These are phyloP conservation scores for Nebria salina DNA, from an alignment of 2,888 invertebrate species.

Conservation along the genomic window DNA sequence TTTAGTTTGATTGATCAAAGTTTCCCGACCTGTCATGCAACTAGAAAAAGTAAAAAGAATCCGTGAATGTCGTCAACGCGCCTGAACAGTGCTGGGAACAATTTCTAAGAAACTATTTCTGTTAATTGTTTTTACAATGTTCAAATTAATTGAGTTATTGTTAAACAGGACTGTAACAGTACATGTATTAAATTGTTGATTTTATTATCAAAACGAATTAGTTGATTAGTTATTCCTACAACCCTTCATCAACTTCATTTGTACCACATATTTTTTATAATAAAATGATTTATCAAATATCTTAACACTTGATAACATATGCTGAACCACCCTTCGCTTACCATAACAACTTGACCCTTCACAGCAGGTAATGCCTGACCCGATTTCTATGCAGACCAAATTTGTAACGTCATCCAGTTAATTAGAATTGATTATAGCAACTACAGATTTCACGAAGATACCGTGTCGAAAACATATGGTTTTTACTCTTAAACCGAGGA, in stretches of 20 bases:
- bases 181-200: too few relatives aligned
- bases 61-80: background rate
- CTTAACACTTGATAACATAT: background rate
- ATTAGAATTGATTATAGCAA: slow-evolving; percentile 55
- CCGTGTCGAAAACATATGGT: too few relatives aligned
- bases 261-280: background rate
- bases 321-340: background rate
- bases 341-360: background rate
- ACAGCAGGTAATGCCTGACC: background rate
- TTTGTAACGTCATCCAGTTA: slow-evolving; percentile 54
- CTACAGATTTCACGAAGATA: slow-evolving; percentile 28
- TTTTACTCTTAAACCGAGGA: too few relatives aligned
- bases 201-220: background rate
- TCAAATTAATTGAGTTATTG: background rate
- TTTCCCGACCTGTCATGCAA: slow-evolving; percentile 22
- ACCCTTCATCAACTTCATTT: background rate
- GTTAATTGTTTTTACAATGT: background rate
- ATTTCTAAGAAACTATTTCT: background rate
- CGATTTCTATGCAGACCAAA: slow-evolving; percentile 48
- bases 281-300: background rate
- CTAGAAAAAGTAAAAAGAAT: background rate
- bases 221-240: background rate
- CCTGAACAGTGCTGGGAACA: background rate
- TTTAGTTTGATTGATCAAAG: slow-evolving; percentile 39
- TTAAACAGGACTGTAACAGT: too few relatives aligned